These are phyloP conservation scores for Anthopleura sola DNA, from an alignment of 64 coral and sea anemone genomes.

Conservation along the genomic window DNA sequence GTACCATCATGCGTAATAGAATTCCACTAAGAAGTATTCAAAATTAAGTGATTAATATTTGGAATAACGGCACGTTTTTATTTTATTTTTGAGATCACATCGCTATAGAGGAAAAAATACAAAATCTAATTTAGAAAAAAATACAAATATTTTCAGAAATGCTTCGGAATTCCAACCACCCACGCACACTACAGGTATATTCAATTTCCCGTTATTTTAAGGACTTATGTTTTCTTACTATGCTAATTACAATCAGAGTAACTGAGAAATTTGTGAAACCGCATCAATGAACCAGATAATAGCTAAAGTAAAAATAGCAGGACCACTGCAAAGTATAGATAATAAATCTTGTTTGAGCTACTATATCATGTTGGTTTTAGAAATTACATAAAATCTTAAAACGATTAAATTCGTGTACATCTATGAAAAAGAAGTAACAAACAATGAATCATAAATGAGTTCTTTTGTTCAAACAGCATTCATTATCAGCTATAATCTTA, in stretches of 20 bases:
- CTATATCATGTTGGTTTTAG: background rate
- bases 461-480: background rate
- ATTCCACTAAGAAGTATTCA: background rate
- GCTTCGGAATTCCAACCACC: background rate
- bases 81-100: background rate
- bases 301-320: background rate
- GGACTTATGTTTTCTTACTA: background rate
- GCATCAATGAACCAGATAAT: conserved; percentile 7
- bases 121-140: background rate
- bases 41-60: background rate
- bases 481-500: background rate
- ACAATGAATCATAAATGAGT: background rate
- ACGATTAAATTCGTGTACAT: background rate
- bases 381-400: background rate
- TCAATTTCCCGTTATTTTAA: background rate
- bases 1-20: background rate
- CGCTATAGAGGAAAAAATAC: background rate
- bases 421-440: background rate
- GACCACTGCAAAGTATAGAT: background rate
- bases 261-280: background rate
- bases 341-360: background rate
- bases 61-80: background rate
- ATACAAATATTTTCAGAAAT: background rate
- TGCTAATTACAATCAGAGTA: background rate
- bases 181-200: background rate